Evolutionary conservation across 2,797 vertebrate species (phyloP).

Genomic region (Falco concolor): DNA sequence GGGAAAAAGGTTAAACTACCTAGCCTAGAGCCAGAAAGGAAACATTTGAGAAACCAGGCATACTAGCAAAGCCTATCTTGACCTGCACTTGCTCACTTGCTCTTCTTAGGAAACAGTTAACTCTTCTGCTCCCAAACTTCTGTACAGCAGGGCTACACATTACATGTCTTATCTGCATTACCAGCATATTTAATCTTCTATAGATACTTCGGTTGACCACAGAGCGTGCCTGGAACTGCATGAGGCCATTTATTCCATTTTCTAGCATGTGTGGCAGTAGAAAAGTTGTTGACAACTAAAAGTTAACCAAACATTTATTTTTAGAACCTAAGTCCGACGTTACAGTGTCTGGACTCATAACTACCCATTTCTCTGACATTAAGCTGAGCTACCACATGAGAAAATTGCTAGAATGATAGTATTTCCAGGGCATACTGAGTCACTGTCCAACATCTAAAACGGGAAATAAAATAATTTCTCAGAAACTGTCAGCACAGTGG

Average conservation of each 20-base stretch:
- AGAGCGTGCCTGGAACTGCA: not conserved
- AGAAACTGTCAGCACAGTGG: slow-evolving; percentile 41
- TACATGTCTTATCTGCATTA: not conserved
- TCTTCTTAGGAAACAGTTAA: not conserved
- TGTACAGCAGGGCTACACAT: not conserved
- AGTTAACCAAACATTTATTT: slow-evolving; percentile 73
- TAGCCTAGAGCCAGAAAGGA: not conserved
- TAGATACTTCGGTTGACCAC: not conserved
- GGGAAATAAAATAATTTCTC: slow-evolving; percentile 69
- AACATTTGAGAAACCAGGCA: not conserved
- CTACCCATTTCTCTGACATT: slow-evolving; percentile 69
- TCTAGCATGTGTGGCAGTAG: slow-evolving; percentile 36
- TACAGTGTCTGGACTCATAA: slow-evolving; percentile 63
- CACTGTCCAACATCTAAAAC: slow-evolving; percentile 72
- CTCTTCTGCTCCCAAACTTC: not conserved
- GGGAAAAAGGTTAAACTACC: not conserved
- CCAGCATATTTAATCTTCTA: not conserved
- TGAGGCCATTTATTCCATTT: slow-evolving; percentile 36
- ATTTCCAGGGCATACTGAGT: slow-evolving; percentile 76
- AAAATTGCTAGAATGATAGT: slow-evolving; percentile 71
- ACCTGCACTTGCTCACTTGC: not conserved
- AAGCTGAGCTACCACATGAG: slow-evolving; percentile 65
- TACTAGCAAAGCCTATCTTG: not conserved
- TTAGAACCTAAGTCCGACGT: slow-evolving; percentile 61
- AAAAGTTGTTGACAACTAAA: slow-evolving; percentile 67